Base-by-base conservation (phyloP, 2,797 vertebrate species). In the Hyperoplus lanceolatus region DNA sequence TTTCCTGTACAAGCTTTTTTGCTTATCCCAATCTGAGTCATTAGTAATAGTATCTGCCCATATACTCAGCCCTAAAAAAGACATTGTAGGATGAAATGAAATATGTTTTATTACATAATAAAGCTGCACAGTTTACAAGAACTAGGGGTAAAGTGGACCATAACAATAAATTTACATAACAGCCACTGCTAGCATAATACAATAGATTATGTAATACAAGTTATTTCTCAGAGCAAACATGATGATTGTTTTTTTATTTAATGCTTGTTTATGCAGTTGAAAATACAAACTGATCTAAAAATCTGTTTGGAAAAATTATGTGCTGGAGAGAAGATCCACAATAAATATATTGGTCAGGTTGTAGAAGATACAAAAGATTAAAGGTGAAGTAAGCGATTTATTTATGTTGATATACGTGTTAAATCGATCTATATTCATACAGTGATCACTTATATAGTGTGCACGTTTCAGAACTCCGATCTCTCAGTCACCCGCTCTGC, bases 11-110 rank as follows among this genome's bases (percentile, higher is more conserved):
- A 50, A 46, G 16, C 10, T 55, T 58, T 41, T 63, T 60, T 18
- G 49, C 46, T 62, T 18, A 54, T 71, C 12, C n/a, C 2, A 50
- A 14, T 61, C n/a, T 48, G 18, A 77, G 46, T 65, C 21, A 73
- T 78, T 64, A 70, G 63, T 36, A 46, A 59, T 42, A 54, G 1
- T 51, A 58, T 15, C 9, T 65, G 48, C n/a, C 4, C 45, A 58
- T 36, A 39, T 29, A 29, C 29, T 7, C 1, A 41, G 18, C 14
- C 16, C 14, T 21, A 12, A 41, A 46, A 15, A 36, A 0, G 51
- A n/a, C 8, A 45, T 36, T 9, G 12, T 51, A 43, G 29, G 29
- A 29, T 29, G 29, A 29, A 29, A 29, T 29, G 29, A 29, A 29
- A 29, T 29, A 29, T 29, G 29, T 38, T 64, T 64, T 64, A 11